Evolutionary conservation across 1,140 invertebrate species (phyloP), one percentile per base, ranked within the genome.

Genomic region (Lepidurus packardi): DNA sequence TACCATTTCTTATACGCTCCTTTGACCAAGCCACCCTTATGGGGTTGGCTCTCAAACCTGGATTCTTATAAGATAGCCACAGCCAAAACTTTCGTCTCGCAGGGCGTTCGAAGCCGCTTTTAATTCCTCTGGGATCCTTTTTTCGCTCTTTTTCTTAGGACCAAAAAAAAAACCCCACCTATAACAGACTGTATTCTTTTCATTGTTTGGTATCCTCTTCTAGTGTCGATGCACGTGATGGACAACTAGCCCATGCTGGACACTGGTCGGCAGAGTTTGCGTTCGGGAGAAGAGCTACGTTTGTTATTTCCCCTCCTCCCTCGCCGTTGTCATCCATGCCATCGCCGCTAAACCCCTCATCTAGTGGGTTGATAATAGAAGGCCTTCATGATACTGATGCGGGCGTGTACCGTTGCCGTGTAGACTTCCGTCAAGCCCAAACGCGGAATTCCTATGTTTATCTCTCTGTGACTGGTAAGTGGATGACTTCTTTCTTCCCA

Each of bases 371-470:
- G 21, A 47, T n/a, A 21, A 75, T 79, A 34, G 79, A 79, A 25
- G 65, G 34, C 43, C 34, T 78, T 44, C 25, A 75, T 13, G 47
- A 76, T n/a, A 25, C 24, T 16, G 79, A 79, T 34, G 25, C 41
- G 0, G 79, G 79, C 0, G 47, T 78, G 25, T 79, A 79, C 45
- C 79, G 79, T 9, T 79, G 79, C 65, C 77, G 79, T 2, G 76
- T 79, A n/a, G 79, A 79, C 41, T 79, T 79, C 45, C 41, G 73
- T 41, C 41, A 45, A 77, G 77, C 77, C 16, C 79, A 78, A 77
- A 78, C 79, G 13, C 73, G 44, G 21, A 79, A 79, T 73, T 53
- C 43, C 16, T 73, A 65, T 11, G 79, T 79, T 34, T 65, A 24
- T 24, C 76, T 79, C n/a, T 42, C 53, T 9, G 76, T 79, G 34